Base-by-base conservation (phyloP, 2,113 vertebrate species). In the Phrynosoma blainvillii region DNA sequence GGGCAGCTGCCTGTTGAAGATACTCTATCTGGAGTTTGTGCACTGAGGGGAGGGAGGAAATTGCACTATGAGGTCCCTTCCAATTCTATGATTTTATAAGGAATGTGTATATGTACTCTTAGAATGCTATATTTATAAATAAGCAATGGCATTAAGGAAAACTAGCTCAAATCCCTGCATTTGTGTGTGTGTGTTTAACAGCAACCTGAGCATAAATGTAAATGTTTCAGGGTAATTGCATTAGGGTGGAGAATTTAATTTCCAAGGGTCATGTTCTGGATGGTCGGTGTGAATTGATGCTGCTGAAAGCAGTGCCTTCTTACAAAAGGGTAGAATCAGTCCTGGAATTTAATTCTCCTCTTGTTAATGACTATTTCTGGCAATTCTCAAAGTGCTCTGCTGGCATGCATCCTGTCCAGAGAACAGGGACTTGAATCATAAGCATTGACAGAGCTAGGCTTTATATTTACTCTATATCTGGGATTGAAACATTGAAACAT, bases 61-160 rank as follows among this genome's bases (percentile, higher is more conserved):
- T 62, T 62, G 59, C 1, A 14, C 13, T 16, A 18, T 18, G 59
- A 62, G 14, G 4, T 62, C 14, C 12, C 59, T 14, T 62, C 18
- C 18, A 62, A 18, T 62, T 62, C 59, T 62, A 18, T 62, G 59
- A 62, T 62, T 16, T 4, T 62, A 18, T 62, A 62, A 13, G 76
- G 89, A 81, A 1, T n/a, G 32, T 70, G 8, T 0, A 0, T 0
- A 0, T 0, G 0, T 84, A 25, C 20, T 81, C 54, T 16, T 30
- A 3, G 80, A n/a, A 70, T 52, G 23, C 27, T 36, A n/a, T n/a
- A 23, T 86, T 56, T 88, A 52, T 78, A 82, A 25, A 65, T 85
- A 21, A 79, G 20, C 54, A 52, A 32, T 0, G 5, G 52, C 66
- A 84, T 80, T 70, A 54, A 4, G 3, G 20, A 73, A 82, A 68